Base-by-base conservation (phyloP, 1,140 invertebrate species). In the Bathynomus jamesi region DNA sequence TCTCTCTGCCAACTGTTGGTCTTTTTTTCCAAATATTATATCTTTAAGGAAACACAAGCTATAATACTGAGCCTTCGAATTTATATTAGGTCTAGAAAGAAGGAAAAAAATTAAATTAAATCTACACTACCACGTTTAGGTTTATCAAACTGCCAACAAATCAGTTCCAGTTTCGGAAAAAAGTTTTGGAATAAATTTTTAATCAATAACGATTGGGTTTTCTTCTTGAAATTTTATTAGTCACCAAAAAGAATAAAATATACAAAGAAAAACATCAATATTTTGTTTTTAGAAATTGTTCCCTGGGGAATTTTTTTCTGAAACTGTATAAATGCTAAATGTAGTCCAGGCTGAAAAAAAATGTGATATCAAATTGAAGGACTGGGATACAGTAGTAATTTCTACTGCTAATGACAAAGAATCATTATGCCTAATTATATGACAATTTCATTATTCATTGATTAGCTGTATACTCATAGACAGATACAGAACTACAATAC, bases 31-130 rank as follows among this genome's bases (percentile, higher is more conserved):
- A 53, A 93, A 83, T 76, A 89, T 85, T 77, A 92, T 88, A 80
- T 94, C 92, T 53, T 90, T 90, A 21, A 99, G 83, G 80, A 96
- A 93, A 80, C 95, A 97, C 21, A 98, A 86, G 0, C 91, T 89
- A 82, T 98, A 98, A 81, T 97, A 98, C 80, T 97, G 94, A 0
- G 96, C 91, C 69, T 90, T 88, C 3, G 86, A 83, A 0, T 88
- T 86, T 60, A 98, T 87, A 80, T 98, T 96, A 3, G 89, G 86
- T 82, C 92, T 85, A 82, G 95, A 98, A 1, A 98, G 79, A 30
- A 99, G 82, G 78, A n/a, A 64, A 64, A 10, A 64, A 11, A 28
- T 64, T 24, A 64, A 64, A 21, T 28, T 11, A 10, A 64, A 21
- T 28, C 62, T 11, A 11, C 10, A 64, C 24, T 11, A 10, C 62